A percentile compares a stretch with the other conserved stretches of the same genome.
Conservation (phyloP, 1,140 invertebrate species). For the Choristoneura fumiferana region DNA sequence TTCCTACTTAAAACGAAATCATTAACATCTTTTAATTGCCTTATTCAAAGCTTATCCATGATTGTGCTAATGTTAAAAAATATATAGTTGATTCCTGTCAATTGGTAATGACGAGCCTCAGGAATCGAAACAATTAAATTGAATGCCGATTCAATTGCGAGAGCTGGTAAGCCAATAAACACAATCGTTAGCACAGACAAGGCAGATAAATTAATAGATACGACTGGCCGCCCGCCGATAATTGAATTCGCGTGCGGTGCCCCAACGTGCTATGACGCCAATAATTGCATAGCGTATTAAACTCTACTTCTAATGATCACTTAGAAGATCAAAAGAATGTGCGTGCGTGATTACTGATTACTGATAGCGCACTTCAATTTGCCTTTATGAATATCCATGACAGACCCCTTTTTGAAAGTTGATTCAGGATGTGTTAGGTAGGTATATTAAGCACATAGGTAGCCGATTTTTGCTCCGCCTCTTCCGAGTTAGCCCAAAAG, state of each 20-base stretch:
- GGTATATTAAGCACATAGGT: too few species aligned
- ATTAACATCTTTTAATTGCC: too few species aligned
- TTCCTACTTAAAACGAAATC: conserved; percentile 18
- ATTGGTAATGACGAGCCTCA: not conserved
- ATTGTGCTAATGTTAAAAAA: not conserved
- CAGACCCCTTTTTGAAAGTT: too few species aligned
- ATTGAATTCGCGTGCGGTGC: conserved; percentile 5
- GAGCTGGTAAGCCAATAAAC: not conserved
- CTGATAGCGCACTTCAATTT: too few species aligned
- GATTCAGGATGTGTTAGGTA: too few species aligned
- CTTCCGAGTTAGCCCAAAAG: too few species aligned
- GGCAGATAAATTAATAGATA: conserved; percentile 4
- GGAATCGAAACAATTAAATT: not conserved
- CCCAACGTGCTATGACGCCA: not conserved
- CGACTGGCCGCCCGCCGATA: not conserved
- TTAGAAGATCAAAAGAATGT: conserved; percentile 4
- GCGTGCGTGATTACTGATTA: not conserved
- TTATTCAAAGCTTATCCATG: too few species aligned
- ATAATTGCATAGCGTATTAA: not conserved
- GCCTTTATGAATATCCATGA: too few species aligned
- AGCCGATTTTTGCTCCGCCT: too few species aligned
- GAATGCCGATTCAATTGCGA: not conserved
- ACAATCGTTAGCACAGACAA: not conserved
- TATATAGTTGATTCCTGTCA: not conserved
- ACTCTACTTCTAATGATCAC: not conserved